Evolutionary conservation across 2,113 vertebrate genomes (phyloP), one percentile per base, ranked within the genome.

Genomic region (Tonatia bakeri): DNA sequence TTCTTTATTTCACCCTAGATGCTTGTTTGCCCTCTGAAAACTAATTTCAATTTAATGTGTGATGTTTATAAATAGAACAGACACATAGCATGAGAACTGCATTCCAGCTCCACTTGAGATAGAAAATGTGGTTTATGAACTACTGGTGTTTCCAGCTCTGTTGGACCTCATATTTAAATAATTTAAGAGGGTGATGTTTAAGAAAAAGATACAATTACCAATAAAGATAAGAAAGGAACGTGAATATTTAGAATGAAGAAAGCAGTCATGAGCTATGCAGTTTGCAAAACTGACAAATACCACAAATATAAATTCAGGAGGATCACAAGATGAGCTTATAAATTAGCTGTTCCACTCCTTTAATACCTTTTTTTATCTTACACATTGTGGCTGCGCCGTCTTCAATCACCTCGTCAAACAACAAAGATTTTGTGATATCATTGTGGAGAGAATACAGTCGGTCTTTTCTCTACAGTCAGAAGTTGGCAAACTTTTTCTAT

Each of bases 51-150:
- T 90, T 70, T 92, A 79, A 79, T 83, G 56, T 93, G 64, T 93
- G 69, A 75, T 94, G n/a, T 91, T 94, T 96, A 91, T 96, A 96
- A 97, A 91, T 64, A 94, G 64, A 79, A 87, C 7, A 93, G 73
- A 65, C 26, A 65, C 7, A 0, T 64, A 89, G 20, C 64, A 75
- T 13, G 3, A 69, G 59, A 80, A 94, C 38, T 36, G 24, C 38
- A 91, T 65, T 84, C 79, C 77, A 75, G 47, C 65, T 76, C 56
- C 36, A 75, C 5, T 24, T 83, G 28, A 94, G 40, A 72, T 12
- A 67, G n/a, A 79, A 95, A 94, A 82, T 17, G 3, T 20, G 16
- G 3, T 50, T 88, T 80, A 84, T 79, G 72, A 76, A 70, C n/a
- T 36, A 52, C 26, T 33, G 11, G 10, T 75, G 1, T 45, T n/a